Evolutionary conservation across 1,140 invertebrate species (phyloP).

Genomic region (Melipona quadrifasciata): DNA sequence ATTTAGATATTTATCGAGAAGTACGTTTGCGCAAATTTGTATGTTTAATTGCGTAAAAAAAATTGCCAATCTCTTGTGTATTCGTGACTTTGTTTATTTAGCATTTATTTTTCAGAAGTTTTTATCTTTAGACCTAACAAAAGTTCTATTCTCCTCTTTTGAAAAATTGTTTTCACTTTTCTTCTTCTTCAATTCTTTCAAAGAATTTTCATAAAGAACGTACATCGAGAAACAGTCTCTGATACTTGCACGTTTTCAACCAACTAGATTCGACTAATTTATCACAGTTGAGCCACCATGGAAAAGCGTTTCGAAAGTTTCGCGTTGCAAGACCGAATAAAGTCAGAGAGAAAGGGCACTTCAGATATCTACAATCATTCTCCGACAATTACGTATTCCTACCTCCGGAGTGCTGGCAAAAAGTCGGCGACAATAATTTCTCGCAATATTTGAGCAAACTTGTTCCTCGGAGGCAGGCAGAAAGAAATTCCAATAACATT

Average conservation of each 20-base stretch:
- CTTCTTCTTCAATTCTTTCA: not conserved
- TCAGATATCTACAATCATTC: not conserved
- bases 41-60: no score
- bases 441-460: slow-evolving; percentile 44
- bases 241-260: not conserved
- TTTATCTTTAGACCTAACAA: not conserved
- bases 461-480: slow-evolving; percentile 31
- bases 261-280: no score
- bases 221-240: not conserved
- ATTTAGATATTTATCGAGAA: no score
- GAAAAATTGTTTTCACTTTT: not conserved
- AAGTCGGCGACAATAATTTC: slow-evolving; percentile 31
- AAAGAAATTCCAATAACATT: slow-evolving; percentile 58
- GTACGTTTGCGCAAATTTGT: no score
- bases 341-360: not conserved
- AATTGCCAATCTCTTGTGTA: no score
- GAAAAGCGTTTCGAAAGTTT: not conserved
- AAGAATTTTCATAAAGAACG: not conserved
- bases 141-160: not conserved
- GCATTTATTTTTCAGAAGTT: not conserved
- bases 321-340: not conserved
- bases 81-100: not conserved
- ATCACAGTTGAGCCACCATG: no score
- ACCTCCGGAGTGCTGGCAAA: not conserved
- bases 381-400: not conserved